Percentiles rank a stretch among this genome's conserved stretches.
These are phyloP conservation scores for Ornithorhynchus anatinus DNA, from an alignment of 2,113 vertebrate genomes.

Conservation along the genomic window DNA sequence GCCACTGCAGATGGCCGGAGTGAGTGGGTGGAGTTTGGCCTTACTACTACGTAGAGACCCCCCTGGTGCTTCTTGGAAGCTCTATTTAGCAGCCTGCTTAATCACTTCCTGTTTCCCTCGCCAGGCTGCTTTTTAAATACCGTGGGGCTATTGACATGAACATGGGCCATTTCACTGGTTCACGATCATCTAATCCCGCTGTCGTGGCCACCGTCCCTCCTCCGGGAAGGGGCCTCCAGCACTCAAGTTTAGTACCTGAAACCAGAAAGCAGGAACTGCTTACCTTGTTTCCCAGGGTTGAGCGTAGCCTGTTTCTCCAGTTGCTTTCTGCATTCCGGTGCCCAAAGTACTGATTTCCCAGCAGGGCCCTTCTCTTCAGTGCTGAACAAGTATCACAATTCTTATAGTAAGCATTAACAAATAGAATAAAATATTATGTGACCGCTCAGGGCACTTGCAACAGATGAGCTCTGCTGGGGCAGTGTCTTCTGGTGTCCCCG, in stretches of 20 bases:
- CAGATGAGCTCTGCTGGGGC: no score
- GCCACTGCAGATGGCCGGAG: neutral
- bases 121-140: neutral
- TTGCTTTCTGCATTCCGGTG: neutral
- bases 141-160: neutral
- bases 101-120: constrained; percentile 36
- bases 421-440: no score
- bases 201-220: neutral
- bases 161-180: neutral
- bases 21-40: neutral
- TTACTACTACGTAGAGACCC: constrained; percentile 26
- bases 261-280: neutral
- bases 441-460: no score
- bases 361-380: no score
- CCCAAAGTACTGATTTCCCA: no score
- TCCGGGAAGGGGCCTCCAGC: no score
- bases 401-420: no score
- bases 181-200: neutral
- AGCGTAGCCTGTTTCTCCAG: neutral
- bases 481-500: no score
- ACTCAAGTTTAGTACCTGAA: neutral
- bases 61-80: neutral
- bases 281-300: neutral
- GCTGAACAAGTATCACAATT: no score
- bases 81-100: constrained; percentile 2